Percentiles rank a stretch among this genome's conserved stretches.
Evolutionary conservation across 2,113 vertebrate species (phyloP).

Genomic region (Cynopterus brachyotis): DNA sequence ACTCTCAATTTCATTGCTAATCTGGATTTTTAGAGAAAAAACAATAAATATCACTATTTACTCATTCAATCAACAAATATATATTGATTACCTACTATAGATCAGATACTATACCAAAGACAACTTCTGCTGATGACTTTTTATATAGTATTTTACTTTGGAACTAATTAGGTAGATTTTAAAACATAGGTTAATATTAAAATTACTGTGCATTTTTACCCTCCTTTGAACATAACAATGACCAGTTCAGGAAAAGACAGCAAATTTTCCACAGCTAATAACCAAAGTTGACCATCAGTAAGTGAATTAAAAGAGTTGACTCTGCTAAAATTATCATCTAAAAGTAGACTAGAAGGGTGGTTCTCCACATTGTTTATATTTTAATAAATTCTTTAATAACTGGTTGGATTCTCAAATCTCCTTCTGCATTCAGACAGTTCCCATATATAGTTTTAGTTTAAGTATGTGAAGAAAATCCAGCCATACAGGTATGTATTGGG

Average conservation of each 20-base stretch:
- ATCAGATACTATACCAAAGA: neutral
- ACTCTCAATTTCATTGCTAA: conserved; percentile 90
- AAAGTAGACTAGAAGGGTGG: neutral
- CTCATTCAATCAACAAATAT: neutral
- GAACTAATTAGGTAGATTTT: neutral
- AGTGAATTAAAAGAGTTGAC: neutral
- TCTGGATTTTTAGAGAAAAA: conserved; percentile 79
- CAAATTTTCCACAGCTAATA: conserved; percentile 1
- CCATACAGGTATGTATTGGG: neutral
- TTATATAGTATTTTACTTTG: neutral
- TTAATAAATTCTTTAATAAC: conserved; percentile 16
- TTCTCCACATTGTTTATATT: neutral
- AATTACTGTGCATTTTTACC: neutral
- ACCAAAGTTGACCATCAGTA: neutral
- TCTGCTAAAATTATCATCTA: neutral
- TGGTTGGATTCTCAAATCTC: neutral
- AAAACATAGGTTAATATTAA: neutral
- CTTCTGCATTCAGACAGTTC: neutral
- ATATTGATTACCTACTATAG: neutral
- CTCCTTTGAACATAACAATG: neutral
- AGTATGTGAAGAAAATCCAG: neutral
- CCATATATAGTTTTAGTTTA: neutral
- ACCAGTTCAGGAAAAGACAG: neutral
- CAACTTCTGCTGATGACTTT: neutral
- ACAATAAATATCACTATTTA: neutral